phyloP scores from a whole-genome alignment of 2,888 invertebrate genomes.

The Uloborus plumipes region DNA sequence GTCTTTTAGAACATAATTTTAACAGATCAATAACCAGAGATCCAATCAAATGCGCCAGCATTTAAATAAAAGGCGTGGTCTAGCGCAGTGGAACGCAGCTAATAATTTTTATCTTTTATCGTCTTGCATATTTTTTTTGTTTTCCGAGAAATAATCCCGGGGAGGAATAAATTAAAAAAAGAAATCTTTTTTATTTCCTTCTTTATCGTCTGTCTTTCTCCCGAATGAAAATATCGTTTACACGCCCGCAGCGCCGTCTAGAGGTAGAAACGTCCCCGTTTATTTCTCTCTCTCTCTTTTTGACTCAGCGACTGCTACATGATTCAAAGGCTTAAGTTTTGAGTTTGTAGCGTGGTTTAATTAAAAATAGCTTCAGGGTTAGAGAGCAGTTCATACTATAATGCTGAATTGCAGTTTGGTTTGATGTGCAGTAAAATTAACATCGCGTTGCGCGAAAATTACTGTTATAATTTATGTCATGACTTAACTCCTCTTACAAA shows the following conservation, averaged over 20 bases:
- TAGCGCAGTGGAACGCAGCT: constrained; percentile 20
- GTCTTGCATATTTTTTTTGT: constrained; percentile 23
- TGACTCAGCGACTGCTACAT: too few relatives aligned
- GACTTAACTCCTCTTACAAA: too few relatives aligned
- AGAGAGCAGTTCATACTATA: too few relatives aligned
- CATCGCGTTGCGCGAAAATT: too few relatives aligned
- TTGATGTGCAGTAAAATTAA: too few relatives aligned
- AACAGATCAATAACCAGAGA: constrained; percentile 49
- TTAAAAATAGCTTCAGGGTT: too few relatives aligned
- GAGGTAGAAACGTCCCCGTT: neutral
- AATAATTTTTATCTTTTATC: constrained; percentile 17
- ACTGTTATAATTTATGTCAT: too few relatives aligned
- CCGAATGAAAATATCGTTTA: constrained; percentile 7
- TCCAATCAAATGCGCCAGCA: constrained; percentile 43
- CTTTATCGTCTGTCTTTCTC: constrained; percentile 19
- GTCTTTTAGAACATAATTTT: constrained; percentile 52
- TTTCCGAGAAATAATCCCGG: constrained; percentile 17
- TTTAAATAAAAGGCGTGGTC: constrained; percentile 61
- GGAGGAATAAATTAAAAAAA: constrained; percentile 7
- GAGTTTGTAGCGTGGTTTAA: too few relatives aligned
- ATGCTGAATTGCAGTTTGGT: too few relatives aligned
- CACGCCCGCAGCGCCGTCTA: neutral
- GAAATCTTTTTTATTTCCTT: constrained; percentile 11
- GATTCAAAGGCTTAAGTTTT: too few relatives aligned
- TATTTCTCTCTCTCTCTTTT: neutral